Conservation (phyloP, 1,140 invertebrate species). For the Ditylenchus dipsaci region DNA sequence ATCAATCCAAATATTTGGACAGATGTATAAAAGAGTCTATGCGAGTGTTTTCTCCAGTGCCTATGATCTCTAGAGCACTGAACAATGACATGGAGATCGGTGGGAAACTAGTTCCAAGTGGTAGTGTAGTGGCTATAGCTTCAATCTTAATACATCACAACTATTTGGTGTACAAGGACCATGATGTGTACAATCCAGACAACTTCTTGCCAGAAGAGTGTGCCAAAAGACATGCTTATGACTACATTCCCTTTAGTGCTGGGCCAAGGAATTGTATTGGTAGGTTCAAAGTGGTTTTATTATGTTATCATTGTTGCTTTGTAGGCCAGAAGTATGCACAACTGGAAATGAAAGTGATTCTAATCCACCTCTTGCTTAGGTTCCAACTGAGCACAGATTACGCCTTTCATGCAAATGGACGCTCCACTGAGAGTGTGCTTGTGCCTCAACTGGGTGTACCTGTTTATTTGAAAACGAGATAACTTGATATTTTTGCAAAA, state of each 20-base stretch:
- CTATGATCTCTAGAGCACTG: background rate
- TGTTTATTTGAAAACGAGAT: too few species aligned
- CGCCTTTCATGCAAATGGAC: background rate
- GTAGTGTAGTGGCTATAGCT: background rate
- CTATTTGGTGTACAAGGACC: too few species aligned
- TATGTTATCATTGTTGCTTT: too few species aligned
- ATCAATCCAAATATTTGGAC: background rate
- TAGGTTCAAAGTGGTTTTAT: too few species aligned
- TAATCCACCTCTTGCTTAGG: slow-evolving; percentile 78
- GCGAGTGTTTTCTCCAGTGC: background rate
- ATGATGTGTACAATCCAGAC: too few species aligned
- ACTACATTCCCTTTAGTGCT: too few species aligned
- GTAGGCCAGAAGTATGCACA: slow-evolving; percentile 73
- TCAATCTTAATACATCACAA: background rate
- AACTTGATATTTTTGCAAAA: too few species aligned
- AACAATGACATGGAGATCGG: background rate
- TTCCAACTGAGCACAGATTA: slow-evolving; percentile 57
- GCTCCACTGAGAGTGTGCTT: slow-evolving; percentile 3
- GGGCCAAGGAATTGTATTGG: too few species aligned
- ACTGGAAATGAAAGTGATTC: slow-evolving; percentile 76
- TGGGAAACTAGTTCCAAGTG: background rate
- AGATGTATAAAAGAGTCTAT: background rate
- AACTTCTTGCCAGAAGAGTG: too few species aligned
- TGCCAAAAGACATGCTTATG: too few species aligned
- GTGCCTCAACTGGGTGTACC: slow-evolving; percentile 5